Conservation (phyloP, 2,113 vertebrate species). For the Hiodon alosoides region DNA sequence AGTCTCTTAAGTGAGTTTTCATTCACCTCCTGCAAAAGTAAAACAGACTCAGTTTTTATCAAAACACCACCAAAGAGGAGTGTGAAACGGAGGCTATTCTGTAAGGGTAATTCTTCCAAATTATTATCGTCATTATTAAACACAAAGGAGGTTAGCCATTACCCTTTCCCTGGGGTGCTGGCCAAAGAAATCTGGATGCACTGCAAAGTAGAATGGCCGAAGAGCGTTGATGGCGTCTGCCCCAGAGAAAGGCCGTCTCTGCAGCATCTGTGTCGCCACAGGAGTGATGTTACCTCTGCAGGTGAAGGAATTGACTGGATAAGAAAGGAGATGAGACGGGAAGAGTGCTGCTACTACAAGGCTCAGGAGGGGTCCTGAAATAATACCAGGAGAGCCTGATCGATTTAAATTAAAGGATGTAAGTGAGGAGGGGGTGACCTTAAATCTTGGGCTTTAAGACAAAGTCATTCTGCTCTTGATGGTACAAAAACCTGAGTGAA, state of each 20-base stretch:
- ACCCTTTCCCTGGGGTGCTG: slow-evolving; percentile 90
- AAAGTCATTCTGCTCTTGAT: no score
- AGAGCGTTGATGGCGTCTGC: slow-evolving; percentile 87
- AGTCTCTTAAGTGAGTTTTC: slow-evolving; percentile 93
- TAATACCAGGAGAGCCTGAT: no score
- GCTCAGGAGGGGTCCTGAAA: no score
- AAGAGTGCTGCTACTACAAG: not conserved
- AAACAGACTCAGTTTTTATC: not conserved
- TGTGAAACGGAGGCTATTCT: not conserved
- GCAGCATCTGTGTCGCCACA: slow-evolving; percentile 47
- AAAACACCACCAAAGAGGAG: not conserved
- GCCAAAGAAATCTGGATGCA: slow-evolving; percentile 97
- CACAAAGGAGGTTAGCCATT: slow-evolving; percentile 28
- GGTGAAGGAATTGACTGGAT: not conserved
- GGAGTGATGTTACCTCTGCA: slow-evolving; percentile 65
- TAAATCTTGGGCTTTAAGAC: no score
- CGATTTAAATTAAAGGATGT: no score
- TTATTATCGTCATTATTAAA: no score
- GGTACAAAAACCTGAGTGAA: no score
- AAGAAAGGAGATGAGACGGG: slow-evolving; percentile 14
- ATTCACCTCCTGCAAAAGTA: slow-evolving; percentile 79
- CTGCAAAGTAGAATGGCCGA: slow-evolving; percentile 93
- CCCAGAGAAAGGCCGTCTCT: slow-evolving; percentile 72
- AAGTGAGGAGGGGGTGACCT: no score
- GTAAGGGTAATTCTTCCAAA: no score